phyloP scores from a whole-genome alignment of 2,888 invertebrate species.

The Leistus spinibarbis region DNA sequence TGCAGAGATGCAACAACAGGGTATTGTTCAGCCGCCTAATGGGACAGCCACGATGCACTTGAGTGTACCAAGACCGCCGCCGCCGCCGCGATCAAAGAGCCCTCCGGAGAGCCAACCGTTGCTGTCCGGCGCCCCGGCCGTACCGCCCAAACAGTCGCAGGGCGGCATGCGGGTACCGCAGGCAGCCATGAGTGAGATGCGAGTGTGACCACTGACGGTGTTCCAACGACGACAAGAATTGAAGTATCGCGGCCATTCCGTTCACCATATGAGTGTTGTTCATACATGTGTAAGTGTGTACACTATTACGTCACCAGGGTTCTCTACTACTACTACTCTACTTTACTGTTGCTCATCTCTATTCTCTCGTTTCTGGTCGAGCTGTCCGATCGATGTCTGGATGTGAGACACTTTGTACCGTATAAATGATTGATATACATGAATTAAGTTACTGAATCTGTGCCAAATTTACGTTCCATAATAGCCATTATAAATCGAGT shows the following conservation, averaged over 20 bases:
- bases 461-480: conserved; percentile 38
- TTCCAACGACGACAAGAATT: conserved; percentile 8
- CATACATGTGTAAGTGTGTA: conserved; percentile 38
- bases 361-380: conserved; percentile 27
- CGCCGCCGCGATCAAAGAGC: conserved; percentile 63
- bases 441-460: conserved; percentile 36
- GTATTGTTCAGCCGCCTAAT: conserved; percentile 65
- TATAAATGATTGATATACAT: conserved; percentile 19
- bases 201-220: conserved; percentile 71
- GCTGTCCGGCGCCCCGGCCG: conserved; percentile 56
- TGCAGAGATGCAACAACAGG: conserved; percentile 65
- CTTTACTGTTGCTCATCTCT: conserved; percentile 33
- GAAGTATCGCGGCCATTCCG: neutral
- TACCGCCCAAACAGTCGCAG: conserved; percentile 56
- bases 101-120: conserved; percentile 65
- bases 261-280: conserved; percentile 29
- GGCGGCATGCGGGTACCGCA: conserved; percentile 72
- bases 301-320: conserved; percentile 37
- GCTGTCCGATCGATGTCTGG: conserved; percentile 25
- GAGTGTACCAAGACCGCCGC: conserved; percentile 64
- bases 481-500: conserved; percentile 29
- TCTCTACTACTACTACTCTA: conserved; percentile 33
- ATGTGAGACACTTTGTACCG: conserved; percentile 29
- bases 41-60: conserved; percentile 64
- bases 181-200: conserved; percentile 87